Evolutionary conservation across 2,113 vertebrate genomes (phyloP).

Genomic region (Aldabrachelys gigantea): DNA sequence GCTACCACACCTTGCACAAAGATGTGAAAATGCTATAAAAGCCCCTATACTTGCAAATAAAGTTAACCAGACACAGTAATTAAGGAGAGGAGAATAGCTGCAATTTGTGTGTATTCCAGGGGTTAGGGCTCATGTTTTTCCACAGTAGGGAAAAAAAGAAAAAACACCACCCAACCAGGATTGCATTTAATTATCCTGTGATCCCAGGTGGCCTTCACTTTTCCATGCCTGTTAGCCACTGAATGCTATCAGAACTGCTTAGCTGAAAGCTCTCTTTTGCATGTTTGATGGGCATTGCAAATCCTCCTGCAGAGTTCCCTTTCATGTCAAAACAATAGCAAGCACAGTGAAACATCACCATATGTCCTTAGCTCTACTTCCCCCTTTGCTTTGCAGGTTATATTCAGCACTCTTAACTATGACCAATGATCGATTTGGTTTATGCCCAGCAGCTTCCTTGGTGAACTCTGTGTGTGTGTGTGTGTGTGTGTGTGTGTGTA

Average conservation of each 20-base stretch:
- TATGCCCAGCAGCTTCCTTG: background rate
- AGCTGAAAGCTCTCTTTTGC: conserved; percentile 65
- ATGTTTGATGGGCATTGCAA: conserved; percentile 61
- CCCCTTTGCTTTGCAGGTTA: conserved; percentile 52
- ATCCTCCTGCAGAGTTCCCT: conserved; percentile 62
- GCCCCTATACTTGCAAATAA: conserved; percentile 27
- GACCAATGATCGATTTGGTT: conserved; percentile 13
- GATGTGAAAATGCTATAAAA: conserved; percentile 36
- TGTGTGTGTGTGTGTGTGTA: background rate
- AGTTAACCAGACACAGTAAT: conserved; percentile 49
- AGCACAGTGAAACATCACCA: conserved; percentile 64
- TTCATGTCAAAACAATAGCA: conserved; percentile 67
- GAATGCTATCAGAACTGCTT: conserved; percentile 45
- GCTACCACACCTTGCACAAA: conserved; percentile 16
- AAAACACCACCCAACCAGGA: background rate
- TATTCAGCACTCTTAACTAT: conserved; percentile 30
- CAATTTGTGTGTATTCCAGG: conserved; percentile 41
- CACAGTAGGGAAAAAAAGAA: background rate
- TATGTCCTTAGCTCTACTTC: conserved; percentile 41
- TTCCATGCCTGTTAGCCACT: conserved; percentile 67
- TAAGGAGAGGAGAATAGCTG: conserved; percentile 48
- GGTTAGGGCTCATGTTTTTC: background rate
- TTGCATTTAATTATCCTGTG: conserved; percentile 68
- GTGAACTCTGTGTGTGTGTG: background rate
- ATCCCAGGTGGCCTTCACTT: conserved; percentile 58